phyloP scores from a whole-genome alignment of 2,113 vertebrate species.

The Laticauda laticaudata region DNA sequence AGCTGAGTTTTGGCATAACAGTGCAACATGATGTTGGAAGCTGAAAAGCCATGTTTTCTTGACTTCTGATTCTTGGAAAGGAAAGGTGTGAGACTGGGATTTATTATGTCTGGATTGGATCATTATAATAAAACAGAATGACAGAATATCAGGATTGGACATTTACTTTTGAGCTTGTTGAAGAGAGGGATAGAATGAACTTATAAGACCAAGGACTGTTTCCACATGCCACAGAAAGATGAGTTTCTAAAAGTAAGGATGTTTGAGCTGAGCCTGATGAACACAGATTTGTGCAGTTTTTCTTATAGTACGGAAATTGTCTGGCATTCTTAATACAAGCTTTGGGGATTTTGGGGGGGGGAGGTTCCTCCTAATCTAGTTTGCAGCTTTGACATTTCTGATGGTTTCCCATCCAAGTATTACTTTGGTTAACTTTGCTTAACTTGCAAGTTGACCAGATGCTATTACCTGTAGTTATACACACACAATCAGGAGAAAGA shows the following conservation, averaged over 20 bases:
- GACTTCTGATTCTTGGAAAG: background rate
- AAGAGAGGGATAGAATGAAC: background rate
- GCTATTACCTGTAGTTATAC: background rate
- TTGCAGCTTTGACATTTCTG: background rate
- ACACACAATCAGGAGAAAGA: background rate
- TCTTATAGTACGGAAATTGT: background rate
- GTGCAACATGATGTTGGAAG: background rate
- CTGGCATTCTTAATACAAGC: background rate
- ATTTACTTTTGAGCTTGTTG: background rate
- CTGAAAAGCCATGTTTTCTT: background rate
- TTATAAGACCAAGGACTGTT: background rate
- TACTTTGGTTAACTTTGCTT: background rate
- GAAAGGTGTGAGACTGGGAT: too few relatives aligned
- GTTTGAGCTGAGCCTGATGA: background rate
- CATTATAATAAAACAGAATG: background rate
- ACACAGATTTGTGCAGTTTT: background rate
- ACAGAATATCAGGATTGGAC: background rate
- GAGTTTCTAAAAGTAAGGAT: background rate
- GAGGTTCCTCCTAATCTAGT: background rate
- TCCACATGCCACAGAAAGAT: background rate
- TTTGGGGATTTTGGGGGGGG: background rate
- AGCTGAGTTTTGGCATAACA: background rate
- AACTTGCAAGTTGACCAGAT: background rate
- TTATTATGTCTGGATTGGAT: background rate
- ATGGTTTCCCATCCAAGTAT: background rate